These are phyloP conservation scores for Podarcis cretensis DNA, from an alignment of 2,113 vertebrate genomes.

Conservation along the genomic window DNA sequence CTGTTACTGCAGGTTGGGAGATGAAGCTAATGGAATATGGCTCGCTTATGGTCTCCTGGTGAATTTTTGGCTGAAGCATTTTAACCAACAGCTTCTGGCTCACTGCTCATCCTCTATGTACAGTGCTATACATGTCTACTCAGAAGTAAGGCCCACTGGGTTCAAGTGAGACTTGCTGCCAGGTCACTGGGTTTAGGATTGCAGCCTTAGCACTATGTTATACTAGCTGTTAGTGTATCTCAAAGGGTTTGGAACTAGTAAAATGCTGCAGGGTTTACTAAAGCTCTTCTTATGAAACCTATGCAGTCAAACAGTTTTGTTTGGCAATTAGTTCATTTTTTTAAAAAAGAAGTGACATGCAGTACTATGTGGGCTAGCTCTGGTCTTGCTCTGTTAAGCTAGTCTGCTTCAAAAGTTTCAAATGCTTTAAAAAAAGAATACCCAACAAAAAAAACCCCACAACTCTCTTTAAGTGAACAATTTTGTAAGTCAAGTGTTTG, in stretches of 20 bases:
- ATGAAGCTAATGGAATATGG: not conserved
- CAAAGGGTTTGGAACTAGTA: not conserved
- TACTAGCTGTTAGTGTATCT: not conserved
- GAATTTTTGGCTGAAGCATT: too few species aligned
- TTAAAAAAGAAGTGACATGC: too few species aligned
- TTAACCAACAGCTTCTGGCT: not conserved
- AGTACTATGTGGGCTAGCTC: not conserved
- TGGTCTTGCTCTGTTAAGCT: not conserved
- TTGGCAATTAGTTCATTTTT: not conserved
- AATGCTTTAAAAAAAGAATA: not conserved
- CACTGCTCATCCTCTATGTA: not conserved
- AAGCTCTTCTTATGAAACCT: not conserved
- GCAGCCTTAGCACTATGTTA: not conserved
- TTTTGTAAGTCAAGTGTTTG: constrained; percentile 10
- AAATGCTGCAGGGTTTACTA: too few species aligned
- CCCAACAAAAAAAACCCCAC: not conserved
- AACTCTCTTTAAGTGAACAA: constrained; percentile 5
- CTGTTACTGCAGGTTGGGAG: not conserved
- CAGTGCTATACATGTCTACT: too few species aligned
- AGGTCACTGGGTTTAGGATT: too few species aligned
- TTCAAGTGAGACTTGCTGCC: too few species aligned
- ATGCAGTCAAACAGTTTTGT: not conserved
- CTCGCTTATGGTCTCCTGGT: not conserved
- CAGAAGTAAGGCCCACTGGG: too few species aligned
- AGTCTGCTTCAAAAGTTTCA: not conserved